Evolutionary conservation across 2,797 vertebrate genomes (phyloP), one percentile per base, ranked within the genome.

Genomic region (Tolypeutes matacus): DNA sequence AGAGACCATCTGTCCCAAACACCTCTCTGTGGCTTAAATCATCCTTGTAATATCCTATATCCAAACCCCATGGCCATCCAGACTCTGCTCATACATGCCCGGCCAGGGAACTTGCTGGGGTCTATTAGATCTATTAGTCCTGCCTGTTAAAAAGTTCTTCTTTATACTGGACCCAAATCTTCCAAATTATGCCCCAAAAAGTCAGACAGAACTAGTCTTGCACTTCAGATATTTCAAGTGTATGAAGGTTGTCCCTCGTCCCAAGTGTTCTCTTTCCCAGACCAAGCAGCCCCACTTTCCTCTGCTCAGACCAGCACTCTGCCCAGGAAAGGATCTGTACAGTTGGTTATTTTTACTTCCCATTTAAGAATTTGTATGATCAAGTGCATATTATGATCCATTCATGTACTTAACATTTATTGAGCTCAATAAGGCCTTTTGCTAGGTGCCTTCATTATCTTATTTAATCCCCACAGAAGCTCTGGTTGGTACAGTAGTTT

Each of bases 131-230:
- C 42, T 77, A 20, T 86, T 56, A 36, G 20, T n/a, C 75, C 53
- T 81, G 5, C 20, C 31, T 78, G 2, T 64, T 58, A 83, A 77
- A 89, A 80, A 31, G 1, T 29, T 51, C 6, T 93, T 69, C 70
- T 67, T 39, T 62, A 39, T 10, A 36, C 0, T 91, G 7, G 77
- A 65, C 10, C 29, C 3, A 89, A 83, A 58, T 67, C 39, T 95
- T 65, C 42, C 25, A 78, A 91, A 72, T 89, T 94, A 36, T 27
- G 11, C 49, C 60, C 29, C 6, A 65, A 73, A 95, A 69, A 83
- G 18, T 78, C 75, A 86, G 39, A 46, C 0, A 13, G 36, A 84
- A 20, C 12, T 62, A 34, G 11, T 84, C n/a, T 88, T 90, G 21
- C 10, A 34, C 17, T 53, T 53, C 17, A 70, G 46, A 39, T 84